Percentiles rank a stretch among this genome's conserved stretches.
These are phyloP conservation scores for Pygmarrhopalites habei DNA, from an alignment of 1,140 invertebrate species.

Conservation along the genomic window DNA sequence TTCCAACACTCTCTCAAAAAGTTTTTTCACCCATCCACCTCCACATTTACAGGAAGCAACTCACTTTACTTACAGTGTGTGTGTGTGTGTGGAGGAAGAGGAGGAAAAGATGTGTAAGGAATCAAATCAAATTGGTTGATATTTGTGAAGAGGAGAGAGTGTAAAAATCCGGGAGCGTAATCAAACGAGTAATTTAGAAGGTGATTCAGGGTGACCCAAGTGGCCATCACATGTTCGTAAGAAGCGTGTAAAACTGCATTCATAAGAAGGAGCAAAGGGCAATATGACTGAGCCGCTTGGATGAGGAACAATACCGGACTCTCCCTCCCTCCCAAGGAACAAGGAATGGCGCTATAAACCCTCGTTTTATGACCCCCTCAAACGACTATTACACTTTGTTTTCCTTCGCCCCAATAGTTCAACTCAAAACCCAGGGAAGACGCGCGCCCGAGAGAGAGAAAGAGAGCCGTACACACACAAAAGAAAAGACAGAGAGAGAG, in stretches of 20 bases:
- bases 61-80: no score
- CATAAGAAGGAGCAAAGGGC: background rate
- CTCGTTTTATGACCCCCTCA: conserved; percentile 23
- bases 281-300: conserved; percentile 3
- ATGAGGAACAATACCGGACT: conserved; percentile 7
- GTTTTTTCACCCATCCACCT: no score
- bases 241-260: conserved; percentile 18
- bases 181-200: conserved; percentile 27
- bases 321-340: conserved; percentile 18
- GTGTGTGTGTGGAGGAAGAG: no score
- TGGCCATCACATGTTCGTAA: conserved; percentile 18
- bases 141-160: no score
- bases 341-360: conserved; percentile 20
- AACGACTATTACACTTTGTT: conserved; percentile 30
- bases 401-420: conserved; percentile 4
- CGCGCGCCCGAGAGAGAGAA: no score
- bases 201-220: conserved; percentile 27
- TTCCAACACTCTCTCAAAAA: no score
- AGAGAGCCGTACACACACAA: no score
- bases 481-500: no score
- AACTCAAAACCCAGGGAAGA: no score
- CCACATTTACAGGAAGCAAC: no score
- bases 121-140: conserved; percentile 7
- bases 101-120: no score
- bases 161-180: conserved; percentile 11